phyloP scores from a whole-genome alignment of 2,113 vertebrate species.

The Amia ocellicauda region DNA sequence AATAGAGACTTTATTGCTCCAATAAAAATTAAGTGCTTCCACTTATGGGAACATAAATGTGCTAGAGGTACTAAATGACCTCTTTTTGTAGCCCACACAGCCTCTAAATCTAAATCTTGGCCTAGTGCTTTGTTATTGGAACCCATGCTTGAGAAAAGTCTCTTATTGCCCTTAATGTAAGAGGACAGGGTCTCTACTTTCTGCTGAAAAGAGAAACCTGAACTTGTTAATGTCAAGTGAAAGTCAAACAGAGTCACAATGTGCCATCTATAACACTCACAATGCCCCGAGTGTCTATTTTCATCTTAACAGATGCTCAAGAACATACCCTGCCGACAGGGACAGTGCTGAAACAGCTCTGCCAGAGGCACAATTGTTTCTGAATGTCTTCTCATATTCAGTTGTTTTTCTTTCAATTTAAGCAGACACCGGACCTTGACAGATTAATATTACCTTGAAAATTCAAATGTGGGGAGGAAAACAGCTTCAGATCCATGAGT shows the following conservation, averaged over 20 bases:
- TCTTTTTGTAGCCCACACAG: constrained; percentile 62
- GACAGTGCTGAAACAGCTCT: constrained; percentile 29
- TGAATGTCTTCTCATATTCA: constrained; percentile 31
- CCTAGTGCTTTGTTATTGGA: constrained; percentile 23
- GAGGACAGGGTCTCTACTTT: constrained; percentile 20
- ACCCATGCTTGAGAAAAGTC: not conserved
- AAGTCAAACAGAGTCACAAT: constrained; percentile 61
- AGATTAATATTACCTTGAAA: constrained; percentile 16
- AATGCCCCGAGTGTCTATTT: constrained; percentile 53
- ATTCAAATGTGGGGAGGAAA: constrained; percentile 1
- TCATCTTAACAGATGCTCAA: constrained; percentile 36
- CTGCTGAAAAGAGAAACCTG: constrained; percentile 44
- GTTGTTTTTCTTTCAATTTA: constrained; percentile 13
- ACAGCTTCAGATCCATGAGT: not conserved
- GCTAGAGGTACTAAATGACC: constrained; percentile 55
- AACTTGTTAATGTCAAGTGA: constrained; percentile 56
- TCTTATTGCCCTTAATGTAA: not conserved
- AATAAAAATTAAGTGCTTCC: constrained; percentile 69
- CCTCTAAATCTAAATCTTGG: constrained; percentile 68
- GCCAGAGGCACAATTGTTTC: constrained; percentile 10
- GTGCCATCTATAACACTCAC: constrained; percentile 50
- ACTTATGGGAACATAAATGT: constrained; percentile 73
- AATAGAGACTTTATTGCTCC: constrained; percentile 67
- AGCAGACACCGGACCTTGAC: constrained; percentile 8
- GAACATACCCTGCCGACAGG: constrained; percentile 27